Evolutionary conservation across 2,113 vertebrate species (phyloP).

Genomic region (Glaucomys volans): DNA sequence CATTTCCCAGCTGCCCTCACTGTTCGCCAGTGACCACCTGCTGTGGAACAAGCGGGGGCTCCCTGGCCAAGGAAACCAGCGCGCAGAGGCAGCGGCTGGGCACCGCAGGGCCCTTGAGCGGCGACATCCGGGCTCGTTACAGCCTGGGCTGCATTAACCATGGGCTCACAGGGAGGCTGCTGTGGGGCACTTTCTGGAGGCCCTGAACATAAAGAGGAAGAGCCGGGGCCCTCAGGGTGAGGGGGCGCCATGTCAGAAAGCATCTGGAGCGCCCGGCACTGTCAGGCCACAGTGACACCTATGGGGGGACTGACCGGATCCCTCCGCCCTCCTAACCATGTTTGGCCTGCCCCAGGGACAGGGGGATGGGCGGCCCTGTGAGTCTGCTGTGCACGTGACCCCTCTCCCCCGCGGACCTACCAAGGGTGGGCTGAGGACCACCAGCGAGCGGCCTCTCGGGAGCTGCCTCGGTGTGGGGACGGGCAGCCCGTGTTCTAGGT

Average conservation of each 20-base stretch:
- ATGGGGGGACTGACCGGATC: slow-evolving; percentile 94
- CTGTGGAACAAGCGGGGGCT: slow-evolving; percentile 98
- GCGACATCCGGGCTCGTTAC: slow-evolving; percentile 97
- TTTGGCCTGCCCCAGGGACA: slow-evolving; percentile 94
- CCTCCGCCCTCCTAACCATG: slow-evolving; percentile 91
- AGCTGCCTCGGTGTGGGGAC: slow-evolving; percentile 9
- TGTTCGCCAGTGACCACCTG: slow-evolving; percentile 95
- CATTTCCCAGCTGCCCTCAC: slow-evolving; percentile 96
- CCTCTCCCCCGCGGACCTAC: slow-evolving; percentile 72
- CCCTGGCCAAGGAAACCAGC: slow-evolving; percentile 97
- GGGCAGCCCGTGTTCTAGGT: not conserved
- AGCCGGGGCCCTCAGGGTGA: slow-evolving; percentile 86
- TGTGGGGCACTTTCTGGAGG: slow-evolving; percentile 98
- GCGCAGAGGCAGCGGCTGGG: slow-evolving; percentile 96
- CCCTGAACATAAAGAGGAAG: slow-evolving; percentile 95
- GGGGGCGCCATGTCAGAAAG: slow-evolving; percentile 99
- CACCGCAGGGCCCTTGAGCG: slow-evolving; percentile 95
- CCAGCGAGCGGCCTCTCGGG: slow-evolving; percentile 69
- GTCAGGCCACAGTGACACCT: slow-evolving; percentile 97
- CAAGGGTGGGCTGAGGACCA: slow-evolving; percentile 75
- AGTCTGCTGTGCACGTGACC: slow-evolving; percentile 79
- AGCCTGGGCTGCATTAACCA: slow-evolving; percentile 97
- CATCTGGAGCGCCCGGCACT: slow-evolving; percentile 98
- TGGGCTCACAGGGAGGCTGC: slow-evolving; percentile 98
- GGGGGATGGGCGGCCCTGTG: slow-evolving; percentile 82